Evolutionary conservation across 2,888 invertebrate genomes (phyloP), one percentile per base, ranked within the genome.

Genomic region (Odiellus spinosus): DNA sequence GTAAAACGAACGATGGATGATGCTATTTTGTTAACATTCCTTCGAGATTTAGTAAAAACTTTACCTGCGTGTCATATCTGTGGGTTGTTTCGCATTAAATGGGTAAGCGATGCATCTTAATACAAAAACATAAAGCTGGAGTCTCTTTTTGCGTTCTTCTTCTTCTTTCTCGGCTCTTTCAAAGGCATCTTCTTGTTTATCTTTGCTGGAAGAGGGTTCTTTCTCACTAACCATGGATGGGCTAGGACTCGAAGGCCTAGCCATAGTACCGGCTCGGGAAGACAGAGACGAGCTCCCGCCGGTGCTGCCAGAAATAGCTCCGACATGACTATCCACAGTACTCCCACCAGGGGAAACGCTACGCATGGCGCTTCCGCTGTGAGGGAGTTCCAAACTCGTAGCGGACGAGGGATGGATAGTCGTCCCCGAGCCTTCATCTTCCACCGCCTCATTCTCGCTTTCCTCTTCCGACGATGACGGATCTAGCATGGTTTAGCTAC

Each of bases 21-120:
- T n/a, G n/a, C n/a, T n/a, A n/a, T n/a, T n/a, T n/a, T n/a, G n/a
- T n/a, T n/a, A n/a, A n/a, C n/a, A n/a, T n/a, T n/a, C n/a, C n/a
- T n/a, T n/a, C n/a, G n/a, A n/a, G n/a, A n/a, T n/a, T n/a, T n/a
- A n/a, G n/a, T n/a, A n/a, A n/a, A n/a, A n/a, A n/a, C n/a, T 26
- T 26, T 26, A 26, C 26, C 26, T 73, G 61, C 85, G 75, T 2
- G 90, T 90, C 91, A 96, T 90, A 66, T 99, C 98, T 6, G 91
- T 93, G 1, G 93, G 91, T 65, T 96, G 96, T 69, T 98, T 98
- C 11, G 95, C 93, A 70, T 96, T 99, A 73, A 98, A 98, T 6
- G 96, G 96, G 71, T 98, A 96, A 6, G 98, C 90, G 62, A 95
- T 80, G 69, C 95, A 93, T 64, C 96, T 76, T 55, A 95, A 90